A percentile compares a stretch with the other conserved stretches of the same genome.
Conservation (phyloP, 2,888 invertebrate genomes). For the Lycophotia porphyrea region DNA sequence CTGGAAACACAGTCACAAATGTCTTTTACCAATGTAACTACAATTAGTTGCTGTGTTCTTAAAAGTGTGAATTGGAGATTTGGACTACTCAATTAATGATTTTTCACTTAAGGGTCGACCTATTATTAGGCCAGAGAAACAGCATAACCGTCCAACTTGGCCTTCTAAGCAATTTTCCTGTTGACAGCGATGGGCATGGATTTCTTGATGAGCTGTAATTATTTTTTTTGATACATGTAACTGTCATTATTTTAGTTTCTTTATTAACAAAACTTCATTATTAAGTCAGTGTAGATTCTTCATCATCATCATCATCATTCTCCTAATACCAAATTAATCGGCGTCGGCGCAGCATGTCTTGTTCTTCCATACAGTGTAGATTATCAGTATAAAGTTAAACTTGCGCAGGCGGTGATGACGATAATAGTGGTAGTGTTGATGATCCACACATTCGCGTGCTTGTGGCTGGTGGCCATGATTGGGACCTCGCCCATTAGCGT, state of each 20-base stretch:
- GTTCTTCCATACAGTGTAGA: background rate
- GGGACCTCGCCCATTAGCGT: conserved; percentile 75
- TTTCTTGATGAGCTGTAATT: background rate
- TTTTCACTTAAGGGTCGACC: background rate
- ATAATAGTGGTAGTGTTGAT: conserved; percentile 77
- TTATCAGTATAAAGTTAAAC: background rate
- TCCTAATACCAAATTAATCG: background rate
- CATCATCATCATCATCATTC: background rate
- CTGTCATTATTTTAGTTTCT: background rate
- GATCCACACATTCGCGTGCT: conserved; percentile 82
- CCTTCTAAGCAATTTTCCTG: background rate
- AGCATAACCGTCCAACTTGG: background rate
- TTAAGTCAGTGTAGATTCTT: background rate
- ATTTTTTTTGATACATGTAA: background rate
- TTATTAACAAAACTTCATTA: background rate
- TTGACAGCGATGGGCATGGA: background rate
- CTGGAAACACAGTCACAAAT: background rate
- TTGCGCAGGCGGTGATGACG: conserved; percentile 79
- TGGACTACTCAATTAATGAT: background rate
- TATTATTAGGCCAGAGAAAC: background rate
- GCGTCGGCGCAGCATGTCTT: background rate
- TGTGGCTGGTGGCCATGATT: conserved; percentile 80
- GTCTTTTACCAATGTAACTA: background rate
- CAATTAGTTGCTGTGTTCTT: background rate
- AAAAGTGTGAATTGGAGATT: background rate